These are phyloP conservation scores for Listronotus bonariensis DNA, from an alignment of 1,140 invertebrate species.

Conservation along the genomic window DNA sequence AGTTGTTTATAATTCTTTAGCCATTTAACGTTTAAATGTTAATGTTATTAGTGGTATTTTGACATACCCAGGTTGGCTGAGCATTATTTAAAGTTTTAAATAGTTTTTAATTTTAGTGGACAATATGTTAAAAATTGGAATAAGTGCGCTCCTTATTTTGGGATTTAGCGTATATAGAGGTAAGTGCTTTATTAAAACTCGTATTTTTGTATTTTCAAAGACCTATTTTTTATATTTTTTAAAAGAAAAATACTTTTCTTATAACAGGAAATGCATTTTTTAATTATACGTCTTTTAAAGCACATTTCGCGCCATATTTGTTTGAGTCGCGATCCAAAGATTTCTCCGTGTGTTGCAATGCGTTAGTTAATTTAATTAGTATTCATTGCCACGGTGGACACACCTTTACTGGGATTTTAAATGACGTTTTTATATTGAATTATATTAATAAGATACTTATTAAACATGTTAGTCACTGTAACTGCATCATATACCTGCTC, in stretches of 20 bases:
- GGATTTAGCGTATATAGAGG: slow-evolving; percentile 23
- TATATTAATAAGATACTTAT: not conserved
- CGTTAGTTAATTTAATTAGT: slow-evolving; percentile 20
- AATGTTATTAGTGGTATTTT: not conserved
- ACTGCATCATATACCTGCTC: not conserved
- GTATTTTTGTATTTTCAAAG: too few species aligned
- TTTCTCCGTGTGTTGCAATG: slow-evolving; percentile 27
- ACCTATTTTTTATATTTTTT: too few species aligned
- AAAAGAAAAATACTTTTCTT: too few species aligned
- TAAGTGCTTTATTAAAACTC: not conserved
- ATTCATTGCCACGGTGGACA: slow-evolving; percentile 27
- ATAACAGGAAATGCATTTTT: too few species aligned
- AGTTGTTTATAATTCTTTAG: slow-evolving; percentile 19
- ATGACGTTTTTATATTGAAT: not conserved
- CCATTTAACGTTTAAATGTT: slow-evolving; percentile 7
- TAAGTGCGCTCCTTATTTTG: slow-evolving; percentile 23
- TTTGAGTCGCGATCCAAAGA: slow-evolving; percentile 16
- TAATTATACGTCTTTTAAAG: too few species aligned
- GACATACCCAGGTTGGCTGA: not conserved
- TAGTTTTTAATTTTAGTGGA: not conserved
- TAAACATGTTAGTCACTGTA: not conserved
- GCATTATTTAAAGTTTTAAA: not conserved
- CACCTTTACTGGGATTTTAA: slow-evolving; percentile 4
- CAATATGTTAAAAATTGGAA: slow-evolving; percentile 13
- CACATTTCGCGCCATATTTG: slow-evolving; percentile 11